Percentiles rank a stretch among this genome's conserved stretches.
These are phyloP conservation scores for Cryptocephalus moraei DNA, from an alignment of 2,888 invertebrate genomes.

Conservation along the genomic window DNA sequence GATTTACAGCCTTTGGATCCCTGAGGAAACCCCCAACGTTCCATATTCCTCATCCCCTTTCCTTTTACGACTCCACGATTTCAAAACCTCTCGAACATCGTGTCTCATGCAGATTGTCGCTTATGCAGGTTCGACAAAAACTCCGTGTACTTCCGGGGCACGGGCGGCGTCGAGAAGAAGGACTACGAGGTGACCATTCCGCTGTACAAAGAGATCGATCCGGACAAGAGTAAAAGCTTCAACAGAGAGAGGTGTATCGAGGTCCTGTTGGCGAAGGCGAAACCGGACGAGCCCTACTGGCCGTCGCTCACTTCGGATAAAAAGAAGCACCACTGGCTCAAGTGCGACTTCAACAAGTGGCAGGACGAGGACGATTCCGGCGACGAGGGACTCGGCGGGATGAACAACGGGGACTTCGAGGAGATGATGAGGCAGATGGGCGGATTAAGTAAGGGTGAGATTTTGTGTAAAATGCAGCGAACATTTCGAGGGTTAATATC, in stretches of 20 bases:
- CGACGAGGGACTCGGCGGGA: slow-evolving; percentile 52
- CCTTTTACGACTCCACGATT: no score
- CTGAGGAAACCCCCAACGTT: no score
- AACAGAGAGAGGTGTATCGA: slow-evolving; percentile 67
- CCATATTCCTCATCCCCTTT: no score
- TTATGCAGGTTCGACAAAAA: slow-evolving; percentile 53
- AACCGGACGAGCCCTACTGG: slow-evolving; percentile 72
- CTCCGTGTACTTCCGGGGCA: slow-evolving; percentile 73
- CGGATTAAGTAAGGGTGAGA: slow-evolving; percentile 44
- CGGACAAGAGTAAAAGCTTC: slow-evolving; percentile 64
- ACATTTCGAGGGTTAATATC: no score
- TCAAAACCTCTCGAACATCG: no score
- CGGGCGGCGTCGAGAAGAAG: slow-evolving; percentile 75
- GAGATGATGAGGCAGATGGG: slow-evolving; percentile 70
- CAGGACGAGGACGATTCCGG: slow-evolving; percentile 92
- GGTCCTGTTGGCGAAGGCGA: slow-evolving; percentile 57
- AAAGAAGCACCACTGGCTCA: slow-evolving; percentile 89
- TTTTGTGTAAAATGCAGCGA: no score
- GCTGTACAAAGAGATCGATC: slow-evolving; percentile 70
- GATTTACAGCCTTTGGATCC: no score
- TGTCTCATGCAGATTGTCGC: no score
- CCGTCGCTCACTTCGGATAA: slow-evolving; percentile 74
- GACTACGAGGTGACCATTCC: slow-evolving; percentile 81
- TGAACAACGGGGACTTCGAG: slow-evolving; percentile 47
- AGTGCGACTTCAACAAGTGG: slow-evolving; percentile 97